A percentile compares a stretch with the other conserved stretches of the same genome.
These are phyloP conservation scores for Geophilus truncorum DNA, from an alignment of 2,888 invertebrate species.

Conservation along the genomic window DNA sequence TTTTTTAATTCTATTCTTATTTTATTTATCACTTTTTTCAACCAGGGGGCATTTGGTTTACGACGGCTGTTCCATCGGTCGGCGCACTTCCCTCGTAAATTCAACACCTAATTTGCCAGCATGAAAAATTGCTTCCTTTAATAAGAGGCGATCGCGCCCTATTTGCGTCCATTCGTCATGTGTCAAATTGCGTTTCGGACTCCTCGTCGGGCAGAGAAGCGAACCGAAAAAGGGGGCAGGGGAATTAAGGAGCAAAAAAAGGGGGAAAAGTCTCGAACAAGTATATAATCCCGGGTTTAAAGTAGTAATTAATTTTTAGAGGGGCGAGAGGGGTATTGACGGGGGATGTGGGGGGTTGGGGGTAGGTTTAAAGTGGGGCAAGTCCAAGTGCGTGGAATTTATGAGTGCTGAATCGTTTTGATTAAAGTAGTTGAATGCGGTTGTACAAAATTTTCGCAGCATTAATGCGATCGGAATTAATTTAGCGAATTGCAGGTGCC, in stretches of 20 bases:
- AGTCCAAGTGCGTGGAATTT: neutral
- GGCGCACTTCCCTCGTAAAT: neutral
- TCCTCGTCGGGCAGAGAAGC: neutral
- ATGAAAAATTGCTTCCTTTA: neutral
- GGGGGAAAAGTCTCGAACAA: too few relatives aligned
- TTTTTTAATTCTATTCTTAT: neutral
- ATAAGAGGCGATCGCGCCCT: conserved; percentile 20
- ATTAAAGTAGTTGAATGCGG: conserved; percentile 3
- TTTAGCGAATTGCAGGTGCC: conserved; percentile 10
- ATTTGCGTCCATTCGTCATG: conserved; percentile 1
- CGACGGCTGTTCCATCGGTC: neutral
- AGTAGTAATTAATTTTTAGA: neutral
- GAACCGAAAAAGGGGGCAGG: neutral
- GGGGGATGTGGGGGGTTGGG: too few relatives aligned
- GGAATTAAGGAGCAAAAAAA: neutral
- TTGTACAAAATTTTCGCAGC: neutral
- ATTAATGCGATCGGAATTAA: conserved; percentile 23
- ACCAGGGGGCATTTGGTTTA: neutral
- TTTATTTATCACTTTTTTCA: neutral
- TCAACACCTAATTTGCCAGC: conserved; percentile 22
- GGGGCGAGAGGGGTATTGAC: too few relatives aligned
- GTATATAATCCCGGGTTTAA: too few relatives aligned
- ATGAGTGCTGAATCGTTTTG: neutral
- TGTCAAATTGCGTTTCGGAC: neutral
- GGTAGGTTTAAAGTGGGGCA: neutral